These are phyloP conservation scores for Plagodis dolabraria DNA, from an alignment of 2,888 invertebrate genomes.

Conservation along the genomic window DNA sequence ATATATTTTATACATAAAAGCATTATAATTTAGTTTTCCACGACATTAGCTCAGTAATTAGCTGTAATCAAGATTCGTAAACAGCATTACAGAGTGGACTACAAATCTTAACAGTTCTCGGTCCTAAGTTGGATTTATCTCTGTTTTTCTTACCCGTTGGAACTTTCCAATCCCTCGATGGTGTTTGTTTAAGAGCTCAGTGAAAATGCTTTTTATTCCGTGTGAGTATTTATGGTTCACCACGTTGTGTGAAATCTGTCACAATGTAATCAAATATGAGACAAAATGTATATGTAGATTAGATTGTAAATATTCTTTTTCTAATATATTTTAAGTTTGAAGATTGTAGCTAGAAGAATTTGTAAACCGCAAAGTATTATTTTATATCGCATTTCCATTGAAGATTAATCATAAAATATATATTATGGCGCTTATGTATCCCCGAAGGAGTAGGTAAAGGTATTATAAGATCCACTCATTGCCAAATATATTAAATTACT, in stretches of 20 bases:
- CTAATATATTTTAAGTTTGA: too few species aligned
- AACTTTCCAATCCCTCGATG: slow-evolving; percentile 71
- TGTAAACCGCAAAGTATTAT: too few species aligned
- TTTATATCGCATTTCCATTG: too few species aligned
- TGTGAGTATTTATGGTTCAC: slow-evolving; percentile 3
- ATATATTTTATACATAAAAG: too few species aligned
- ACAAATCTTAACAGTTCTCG: slow-evolving; percentile 62
- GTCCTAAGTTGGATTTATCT: slow-evolving; percentile 76
- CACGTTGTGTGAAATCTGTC: background rate
- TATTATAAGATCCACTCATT: too few species aligned
- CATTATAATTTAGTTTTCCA: slow-evolving; percentile 23
- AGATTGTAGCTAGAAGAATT: too few species aligned
- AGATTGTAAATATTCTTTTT: too few species aligned
- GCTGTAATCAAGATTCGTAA: slow-evolving; percentile 56
- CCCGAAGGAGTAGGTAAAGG: too few species aligned
- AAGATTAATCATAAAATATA: too few species aligned
- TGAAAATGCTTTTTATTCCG: slow-evolving; percentile 52
- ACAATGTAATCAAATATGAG: background rate
- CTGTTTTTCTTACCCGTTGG: slow-evolving; percentile 70
- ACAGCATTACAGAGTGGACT: slow-evolving; percentile 37
- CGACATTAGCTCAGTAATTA: slow-evolving; percentile 56
- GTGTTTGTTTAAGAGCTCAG: slow-evolving; percentile 75
- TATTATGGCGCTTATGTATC: too few species aligned
- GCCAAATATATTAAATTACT: too few species aligned
- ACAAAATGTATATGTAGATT: too few species aligned